phyloP scores from a whole-genome alignment of 2,797 vertebrate genomes.

The Oreonectes daqikongensis region DNA sequence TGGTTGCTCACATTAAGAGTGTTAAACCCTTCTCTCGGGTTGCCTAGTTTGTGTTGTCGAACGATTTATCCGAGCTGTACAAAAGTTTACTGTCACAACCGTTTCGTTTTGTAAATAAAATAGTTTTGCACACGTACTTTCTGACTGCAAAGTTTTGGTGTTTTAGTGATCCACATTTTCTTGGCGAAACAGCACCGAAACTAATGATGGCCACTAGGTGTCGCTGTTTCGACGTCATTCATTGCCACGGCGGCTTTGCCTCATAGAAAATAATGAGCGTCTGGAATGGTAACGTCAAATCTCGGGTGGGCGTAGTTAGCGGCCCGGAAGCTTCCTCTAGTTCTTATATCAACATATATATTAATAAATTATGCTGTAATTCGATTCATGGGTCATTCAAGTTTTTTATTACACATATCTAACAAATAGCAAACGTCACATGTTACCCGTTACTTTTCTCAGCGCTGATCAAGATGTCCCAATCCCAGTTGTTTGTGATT shows the following conservation, averaged over 20 bases:
- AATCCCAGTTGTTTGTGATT: neutral
- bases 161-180: too few species aligned
- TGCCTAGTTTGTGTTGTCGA: constrained; percentile 76
- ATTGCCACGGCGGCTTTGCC: neutral
- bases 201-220: neutral
- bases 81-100: constrained; percentile 88
- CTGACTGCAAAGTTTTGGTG: neutral
- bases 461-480: neutral
- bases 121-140: constrained; percentile 91
- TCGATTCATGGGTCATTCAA: neutral
- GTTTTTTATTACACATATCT: neutral
- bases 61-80: constrained; percentile 84
- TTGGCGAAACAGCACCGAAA: neutral
- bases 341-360: neutral
- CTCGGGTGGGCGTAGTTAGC: neutral
- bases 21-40: constrained; percentile 64
- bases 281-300: rapidly evolving
- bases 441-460: constrained; percentile 6
- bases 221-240: neutral
- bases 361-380: neutral
- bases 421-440: neutral
- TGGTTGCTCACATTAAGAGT: constrained; percentile 85
- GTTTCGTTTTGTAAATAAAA: constrained; percentile 99
- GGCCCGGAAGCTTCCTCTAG: neutral
- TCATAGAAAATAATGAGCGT: neutral